phyloP scores from a whole-genome alignment of 2,113 vertebrate genomes.

The Grus americana region DNA sequence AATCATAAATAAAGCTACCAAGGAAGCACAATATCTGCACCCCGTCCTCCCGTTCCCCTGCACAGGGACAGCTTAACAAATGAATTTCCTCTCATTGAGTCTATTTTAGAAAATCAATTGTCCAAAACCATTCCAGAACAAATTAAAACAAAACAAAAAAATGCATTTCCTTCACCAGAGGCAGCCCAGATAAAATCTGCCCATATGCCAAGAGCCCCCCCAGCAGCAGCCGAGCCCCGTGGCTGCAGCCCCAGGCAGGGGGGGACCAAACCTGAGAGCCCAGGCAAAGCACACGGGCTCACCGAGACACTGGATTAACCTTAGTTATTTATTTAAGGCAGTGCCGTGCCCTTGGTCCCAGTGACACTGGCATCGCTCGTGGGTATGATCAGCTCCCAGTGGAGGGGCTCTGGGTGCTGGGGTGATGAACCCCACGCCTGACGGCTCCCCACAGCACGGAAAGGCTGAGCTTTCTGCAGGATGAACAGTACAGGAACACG shows the following conservation, averaged over 20 bases:
- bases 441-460: not conserved
- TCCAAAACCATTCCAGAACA: slow-evolving; percentile 17
- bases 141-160: slow-evolving; percentile 37
- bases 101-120: slow-evolving; percentile 62
- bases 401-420: rapidly evolving
- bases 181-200: not conserved
- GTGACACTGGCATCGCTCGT: rapidly evolving
- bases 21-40: not conserved
- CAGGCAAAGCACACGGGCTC: not conserved
- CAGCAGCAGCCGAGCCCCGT: rapidly evolving
- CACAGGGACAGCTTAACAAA: slow-evolving; percentile 22
- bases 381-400: not conserved
- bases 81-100: slow-evolving; percentile 65
- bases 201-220: rapidly evolving
- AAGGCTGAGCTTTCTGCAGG: not conserved
- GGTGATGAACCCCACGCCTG: rapidly evolving
- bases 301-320: not conserved
- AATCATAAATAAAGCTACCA: not conserved
- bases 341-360: rapidly evolving
- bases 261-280: not conserved
- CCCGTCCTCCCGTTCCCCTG: not conserved
- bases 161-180: slow-evolving; percentile 34
- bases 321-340: not conserved
- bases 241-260: not conserved
- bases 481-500: rapidly evolving